Percentiles rank a stretch among this genome's conserved stretches.
Evolutionary conservation across 2,113 vertebrate genomes (phyloP).

Genomic region (Pseudopodoces humilis): DNA sequence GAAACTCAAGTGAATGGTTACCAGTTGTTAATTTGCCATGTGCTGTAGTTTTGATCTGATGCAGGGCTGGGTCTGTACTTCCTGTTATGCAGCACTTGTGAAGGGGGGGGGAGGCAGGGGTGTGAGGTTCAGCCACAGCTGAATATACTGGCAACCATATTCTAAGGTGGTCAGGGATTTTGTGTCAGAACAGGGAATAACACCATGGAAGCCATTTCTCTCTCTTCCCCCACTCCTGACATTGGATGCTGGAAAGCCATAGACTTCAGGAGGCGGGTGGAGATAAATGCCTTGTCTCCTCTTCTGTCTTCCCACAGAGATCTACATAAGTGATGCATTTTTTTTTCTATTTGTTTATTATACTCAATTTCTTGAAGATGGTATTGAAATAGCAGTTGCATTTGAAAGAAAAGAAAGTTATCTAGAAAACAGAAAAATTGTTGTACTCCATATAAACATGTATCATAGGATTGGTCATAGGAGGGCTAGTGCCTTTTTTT

Average conservation of each 20-base stretch:
- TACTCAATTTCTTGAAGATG: background rate
- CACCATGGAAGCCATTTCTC: background rate
- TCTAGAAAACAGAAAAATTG: background rate
- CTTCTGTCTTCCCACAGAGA: background rate
- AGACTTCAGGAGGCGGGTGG: background rate
- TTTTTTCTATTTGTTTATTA: background rate
- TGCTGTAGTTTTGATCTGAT: background rate
- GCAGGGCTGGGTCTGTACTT: background rate
- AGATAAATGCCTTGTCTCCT: background rate
- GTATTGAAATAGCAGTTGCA: background rate
- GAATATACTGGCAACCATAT: background rate
- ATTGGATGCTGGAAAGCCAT: background rate
- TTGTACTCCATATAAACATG: background rate
- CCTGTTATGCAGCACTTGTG: fast-evolving
- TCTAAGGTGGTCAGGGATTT: background rate
- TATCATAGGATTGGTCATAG: background rate
- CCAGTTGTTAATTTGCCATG: background rate
- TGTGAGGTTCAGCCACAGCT: background rate
- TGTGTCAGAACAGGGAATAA: background rate
- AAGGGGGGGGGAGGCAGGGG: background rate
- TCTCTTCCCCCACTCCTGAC: background rate
- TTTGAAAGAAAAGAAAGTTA: background rate
- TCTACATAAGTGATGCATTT: background rate
- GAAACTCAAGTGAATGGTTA: background rate
- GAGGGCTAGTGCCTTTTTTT: background rate